These are phyloP conservation scores for Melanotus villosus DNA, from an alignment of 2,888 invertebrate species.

Conservation along the genomic window DNA sequence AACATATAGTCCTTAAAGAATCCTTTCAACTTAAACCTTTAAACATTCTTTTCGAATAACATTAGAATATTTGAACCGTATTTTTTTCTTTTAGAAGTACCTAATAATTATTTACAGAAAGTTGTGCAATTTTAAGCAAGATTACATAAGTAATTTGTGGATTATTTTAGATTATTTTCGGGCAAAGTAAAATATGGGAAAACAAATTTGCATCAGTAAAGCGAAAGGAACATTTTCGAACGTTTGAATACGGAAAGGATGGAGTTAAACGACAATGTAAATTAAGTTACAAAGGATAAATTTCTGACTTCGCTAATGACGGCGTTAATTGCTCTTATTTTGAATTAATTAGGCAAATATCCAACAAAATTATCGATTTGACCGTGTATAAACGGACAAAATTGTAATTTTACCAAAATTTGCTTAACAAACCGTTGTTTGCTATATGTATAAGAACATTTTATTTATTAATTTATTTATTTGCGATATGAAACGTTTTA, in stretches of 20 bases:
- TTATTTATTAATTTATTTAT: too few relatives aligned
- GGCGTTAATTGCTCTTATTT: conserved; percentile 5
- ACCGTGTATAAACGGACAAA: too few relatives aligned
- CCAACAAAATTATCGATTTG: not conserved
- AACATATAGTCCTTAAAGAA: not conserved
- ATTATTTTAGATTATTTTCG: not conserved
- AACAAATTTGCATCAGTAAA: not conserved
- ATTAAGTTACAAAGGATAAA: conserved; percentile 14
- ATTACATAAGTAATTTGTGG: not conserved
- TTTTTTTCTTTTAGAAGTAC: not conserved
- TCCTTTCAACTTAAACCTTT: not conserved
- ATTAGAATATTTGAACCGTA: too few relatives aligned
- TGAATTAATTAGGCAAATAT: too few relatives aligned
- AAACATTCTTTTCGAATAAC: too few relatives aligned
- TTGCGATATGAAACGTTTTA: too few relatives aligned
- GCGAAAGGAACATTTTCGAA: not conserved
- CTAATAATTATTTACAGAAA: not conserved
- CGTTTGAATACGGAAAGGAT: not conserved
- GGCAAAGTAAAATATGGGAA: not conserved
- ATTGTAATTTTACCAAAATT: too few relatives aligned
- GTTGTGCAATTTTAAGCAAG: not conserved
- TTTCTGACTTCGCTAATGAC: not conserved
- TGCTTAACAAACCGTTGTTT: too few relatives aligned
- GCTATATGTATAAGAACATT: too few relatives aligned
- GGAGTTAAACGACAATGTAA: conserved; percentile 15